phyloP scores from a whole-genome alignment of 2,113 vertebrate genomes.

The Platanista minor region DNA sequence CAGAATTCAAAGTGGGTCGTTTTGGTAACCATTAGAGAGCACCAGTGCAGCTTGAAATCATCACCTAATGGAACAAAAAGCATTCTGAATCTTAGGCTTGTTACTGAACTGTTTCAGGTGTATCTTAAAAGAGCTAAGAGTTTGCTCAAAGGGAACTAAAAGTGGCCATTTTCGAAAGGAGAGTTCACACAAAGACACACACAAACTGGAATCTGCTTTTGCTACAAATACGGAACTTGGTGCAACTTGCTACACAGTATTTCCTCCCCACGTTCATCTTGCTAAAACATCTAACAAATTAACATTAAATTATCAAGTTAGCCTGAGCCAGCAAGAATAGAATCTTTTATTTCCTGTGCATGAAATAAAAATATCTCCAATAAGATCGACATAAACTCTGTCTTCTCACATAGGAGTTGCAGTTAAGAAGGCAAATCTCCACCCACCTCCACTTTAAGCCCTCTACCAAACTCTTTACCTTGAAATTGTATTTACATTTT shows the following conservation, averaged over 20 bases:
- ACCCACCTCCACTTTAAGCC: background rate
- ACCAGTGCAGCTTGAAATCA: conserved; percentile 60
- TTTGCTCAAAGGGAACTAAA: conserved; percentile 30
- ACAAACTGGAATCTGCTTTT: background rate
- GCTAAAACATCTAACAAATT: background rate
- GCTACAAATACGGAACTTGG: background rate
- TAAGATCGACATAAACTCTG: background rate
- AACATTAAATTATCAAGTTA: background rate
- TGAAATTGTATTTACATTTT: background rate
- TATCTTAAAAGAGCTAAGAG: background rate
- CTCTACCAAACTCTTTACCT: background rate
- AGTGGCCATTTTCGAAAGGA: background rate
- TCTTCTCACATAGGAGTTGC: background rate
- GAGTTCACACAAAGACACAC: background rate
- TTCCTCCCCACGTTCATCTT: background rate
- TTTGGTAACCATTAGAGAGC: background rate
- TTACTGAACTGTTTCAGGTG: background rate
- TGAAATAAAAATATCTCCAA: background rate
- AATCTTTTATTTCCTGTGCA: background rate
- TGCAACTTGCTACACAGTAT: background rate
- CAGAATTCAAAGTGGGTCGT: background rate
- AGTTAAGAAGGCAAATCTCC: background rate
- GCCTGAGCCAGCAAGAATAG: background rate
- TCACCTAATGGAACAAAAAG: conserved; percentile 52
- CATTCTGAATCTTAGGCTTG: conserved; percentile 20